phyloP scores from a whole-genome alignment of 2,113 vertebrate genomes.

The Embiotoca jacksoni region DNA sequence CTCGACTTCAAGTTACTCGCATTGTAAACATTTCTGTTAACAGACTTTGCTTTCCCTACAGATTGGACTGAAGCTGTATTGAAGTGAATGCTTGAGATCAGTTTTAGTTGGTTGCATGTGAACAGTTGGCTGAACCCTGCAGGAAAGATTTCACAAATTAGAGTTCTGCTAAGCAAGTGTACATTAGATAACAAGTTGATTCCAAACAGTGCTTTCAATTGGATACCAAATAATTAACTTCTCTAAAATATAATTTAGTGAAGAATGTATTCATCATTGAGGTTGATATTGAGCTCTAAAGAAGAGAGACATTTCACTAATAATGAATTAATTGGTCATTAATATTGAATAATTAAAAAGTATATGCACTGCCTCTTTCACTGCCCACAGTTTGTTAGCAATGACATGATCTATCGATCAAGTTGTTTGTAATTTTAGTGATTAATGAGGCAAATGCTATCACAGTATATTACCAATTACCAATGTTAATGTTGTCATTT shows the following conservation, averaged over 20 bases:
- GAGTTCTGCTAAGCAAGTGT: slow-evolving; percentile 6
- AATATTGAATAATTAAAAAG: background rate
- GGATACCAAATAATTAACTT: background rate
- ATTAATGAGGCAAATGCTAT: background rate
- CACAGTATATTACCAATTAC: background rate
- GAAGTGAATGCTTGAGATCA: background rate
- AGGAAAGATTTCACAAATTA: slow-evolving; percentile 15
- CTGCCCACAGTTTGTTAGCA: background rate
- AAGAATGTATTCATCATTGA: background rate
- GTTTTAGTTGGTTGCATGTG: background rate
- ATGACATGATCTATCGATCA: background rate
- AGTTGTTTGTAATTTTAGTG: background rate
- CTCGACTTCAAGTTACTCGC: background rate
- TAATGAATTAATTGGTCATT: background rate
- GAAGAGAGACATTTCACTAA: background rate
- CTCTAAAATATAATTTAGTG: background rate
- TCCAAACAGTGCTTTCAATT: background rate
- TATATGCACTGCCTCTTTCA: background rate
- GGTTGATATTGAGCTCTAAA: background rate
- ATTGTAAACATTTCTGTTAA: background rate
- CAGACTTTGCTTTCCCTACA: background rate
- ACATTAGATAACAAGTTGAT: slow-evolving; percentile 12
- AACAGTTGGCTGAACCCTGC: slow-evolving; percentile 24
- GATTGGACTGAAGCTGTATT: background rate
- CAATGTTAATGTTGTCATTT: background rate